Conservation (phyloP, 2,113 vertebrate species). For the Plotosus lineatus region DNA sequence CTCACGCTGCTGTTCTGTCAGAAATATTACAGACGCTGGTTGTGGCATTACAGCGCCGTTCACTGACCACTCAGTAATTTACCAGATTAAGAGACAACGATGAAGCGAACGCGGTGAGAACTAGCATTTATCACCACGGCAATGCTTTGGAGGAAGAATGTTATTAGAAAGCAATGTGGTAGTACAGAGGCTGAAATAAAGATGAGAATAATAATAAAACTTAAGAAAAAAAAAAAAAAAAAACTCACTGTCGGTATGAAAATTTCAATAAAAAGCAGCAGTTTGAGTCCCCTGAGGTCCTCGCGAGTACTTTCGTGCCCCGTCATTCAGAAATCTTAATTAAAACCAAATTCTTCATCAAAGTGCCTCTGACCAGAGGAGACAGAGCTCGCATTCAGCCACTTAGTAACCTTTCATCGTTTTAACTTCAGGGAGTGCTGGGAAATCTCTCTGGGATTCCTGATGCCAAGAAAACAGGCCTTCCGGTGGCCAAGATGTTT, state of each 20-base stretch:
- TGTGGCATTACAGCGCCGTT: background rate
- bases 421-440: background rate
- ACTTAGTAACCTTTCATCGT: conserved; percentile 55
- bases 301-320: background rate
- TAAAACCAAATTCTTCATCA: conserved; percentile 56
- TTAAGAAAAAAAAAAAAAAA: background rate
- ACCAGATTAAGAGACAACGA: background rate
- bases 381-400: conserved; percentile 29
- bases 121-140: background rate
- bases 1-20: background rate
- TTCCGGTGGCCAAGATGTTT: background rate
- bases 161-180: background rate
- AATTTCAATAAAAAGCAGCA: background rate
- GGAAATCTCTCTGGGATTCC: background rate
- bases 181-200: background rate
- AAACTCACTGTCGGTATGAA: background rate
- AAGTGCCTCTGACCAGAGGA: conserved; percentile 43
- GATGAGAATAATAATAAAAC: background rate
- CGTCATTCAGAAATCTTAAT: conserved; percentile 48
- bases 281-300: background rate
- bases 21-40: background rate
- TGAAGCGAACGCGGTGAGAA: background rate
- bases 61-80: background rate
- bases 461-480: too few species aligned
- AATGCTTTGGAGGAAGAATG: background rate